Base-by-base conservation (phyloP, 2,113 vertebrate species). In the Hemichromis elongatus region DNA sequence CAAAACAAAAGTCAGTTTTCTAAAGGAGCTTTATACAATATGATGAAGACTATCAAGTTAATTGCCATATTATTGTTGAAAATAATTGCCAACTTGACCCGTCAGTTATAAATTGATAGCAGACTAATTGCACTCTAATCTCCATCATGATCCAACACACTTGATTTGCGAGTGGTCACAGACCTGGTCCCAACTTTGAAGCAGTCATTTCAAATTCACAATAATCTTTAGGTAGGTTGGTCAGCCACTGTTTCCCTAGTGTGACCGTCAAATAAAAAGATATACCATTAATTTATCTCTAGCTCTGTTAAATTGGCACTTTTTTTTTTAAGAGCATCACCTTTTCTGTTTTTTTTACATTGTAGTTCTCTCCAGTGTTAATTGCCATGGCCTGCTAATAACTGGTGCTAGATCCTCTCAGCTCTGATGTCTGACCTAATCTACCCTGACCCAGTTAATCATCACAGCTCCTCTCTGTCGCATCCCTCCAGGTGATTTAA, bases 341-440 rank as follows among this genome's bases (percentile, higher is more conserved):
- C 63, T 42, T 2, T 68, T 2, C n/a, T n/a, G n/a, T n/a, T n/a
- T 19, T 30, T n/a, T 37, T 7, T 9, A 0, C 10, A 26, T 45
- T 70, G 5, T 45, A 2, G 21, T 28, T 73, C 66, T 73, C 40
- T 1, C 14, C 14, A 28, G 24, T 47, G 45, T 28, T 73, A 73
- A 73, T 47, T 47, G 9, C 42, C 68, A 73, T 73, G 68, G 1
- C 42, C 68, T 30, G 45, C 6, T 75, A 30, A 75, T 75, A 75
- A 75, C 11, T 50, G 70, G 45, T 75, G 70, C 16, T 52, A n/a
- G 42, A 75, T 52, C 21, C 45, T 50, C 45, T 75, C 70, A 30
- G 26, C 70, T 28, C 70, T 52, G 68, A 73, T 50, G 42, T 19
- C 42, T 73, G 68, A 73, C 68, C 68, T 47, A 73, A 47, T 73